These are phyloP conservation scores for Loxodonta africana DNA, from an alignment of 2,113 vertebrate genomes.

Conservation along the genomic window DNA sequence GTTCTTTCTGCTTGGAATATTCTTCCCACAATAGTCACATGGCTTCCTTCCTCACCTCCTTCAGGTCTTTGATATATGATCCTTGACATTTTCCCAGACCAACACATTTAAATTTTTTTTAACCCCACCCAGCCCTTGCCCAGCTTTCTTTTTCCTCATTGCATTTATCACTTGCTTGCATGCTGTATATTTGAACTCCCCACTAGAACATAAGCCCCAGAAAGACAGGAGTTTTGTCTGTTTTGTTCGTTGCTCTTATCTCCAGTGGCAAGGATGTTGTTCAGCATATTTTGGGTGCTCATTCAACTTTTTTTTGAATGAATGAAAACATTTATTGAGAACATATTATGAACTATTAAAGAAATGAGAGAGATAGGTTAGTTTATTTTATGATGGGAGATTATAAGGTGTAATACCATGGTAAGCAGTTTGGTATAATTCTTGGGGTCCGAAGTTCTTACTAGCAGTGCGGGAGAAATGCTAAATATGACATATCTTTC, in stretches of 20 bases:
- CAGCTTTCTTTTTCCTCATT: not conserved
- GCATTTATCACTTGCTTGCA: not conserved
- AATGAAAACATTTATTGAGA: not conserved
- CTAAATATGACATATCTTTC: not conserved
- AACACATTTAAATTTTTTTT: not conserved
- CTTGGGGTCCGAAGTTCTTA: not conserved
- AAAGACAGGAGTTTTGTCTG: not conserved
- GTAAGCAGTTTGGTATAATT: not conserved
- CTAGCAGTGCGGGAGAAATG: not conserved
- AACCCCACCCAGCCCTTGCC: accelerated
- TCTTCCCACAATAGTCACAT: not conserved
- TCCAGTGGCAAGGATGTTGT: not conserved
- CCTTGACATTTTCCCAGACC: not conserved
- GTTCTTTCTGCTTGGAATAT: not conserved
- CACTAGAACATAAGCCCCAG: accelerated
- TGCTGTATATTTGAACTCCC: not conserved
- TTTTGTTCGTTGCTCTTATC: not conserved
- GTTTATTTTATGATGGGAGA: not conserved
- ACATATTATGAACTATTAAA: not conserved
- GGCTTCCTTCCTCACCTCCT: not conserved
- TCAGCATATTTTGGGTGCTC: no score
- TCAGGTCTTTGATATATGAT: not conserved
- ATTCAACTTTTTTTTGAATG: not conserved
- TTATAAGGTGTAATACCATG: not conserved
- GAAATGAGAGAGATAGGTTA: not conserved